Conservation (phyloP, 1,140 invertebrate genomes). For the Formica exsecta region DNA sequence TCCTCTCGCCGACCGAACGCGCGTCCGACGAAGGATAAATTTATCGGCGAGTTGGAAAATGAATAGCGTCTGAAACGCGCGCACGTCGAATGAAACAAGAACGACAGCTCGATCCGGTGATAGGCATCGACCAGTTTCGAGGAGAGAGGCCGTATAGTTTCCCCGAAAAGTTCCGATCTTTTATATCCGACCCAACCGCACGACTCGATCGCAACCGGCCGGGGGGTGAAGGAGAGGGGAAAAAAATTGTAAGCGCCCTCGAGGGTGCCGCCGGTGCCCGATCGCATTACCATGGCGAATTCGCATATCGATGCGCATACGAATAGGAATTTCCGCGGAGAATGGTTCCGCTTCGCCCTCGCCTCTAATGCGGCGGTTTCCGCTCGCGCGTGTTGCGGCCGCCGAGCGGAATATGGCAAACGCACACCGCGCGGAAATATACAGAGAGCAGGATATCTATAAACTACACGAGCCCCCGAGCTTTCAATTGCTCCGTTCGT, state of each 20-base stretch:
- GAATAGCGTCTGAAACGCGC: slow-evolving; percentile 13
- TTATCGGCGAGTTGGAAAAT: slow-evolving; percentile 49
- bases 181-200: slow-evolving; percentile 6
- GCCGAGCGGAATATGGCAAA: not conserved
- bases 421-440: slow-evolving; percentile 57
- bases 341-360: slow-evolving; percentile 14
- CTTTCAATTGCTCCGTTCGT: slow-evolving; percentile 73
- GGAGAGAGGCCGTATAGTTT: not conserved
- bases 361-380: slow-evolving; percentile 9
- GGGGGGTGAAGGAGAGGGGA: not conserved
- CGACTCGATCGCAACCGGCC: slow-evolving; percentile 7
- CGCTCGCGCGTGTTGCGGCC: slow-evolving; percentile 32
- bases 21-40: slow-evolving; percentile 40
- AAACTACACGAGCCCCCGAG: slow-evolving; percentile 55
- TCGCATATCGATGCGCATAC: slow-evolving; percentile 69
- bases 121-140: slow-evolving; percentile 34
- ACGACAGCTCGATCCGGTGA: slow-evolving; percentile 31
- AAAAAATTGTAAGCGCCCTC: slow-evolving; percentile 62
- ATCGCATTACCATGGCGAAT: slow-evolving; percentile 68
- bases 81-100: slow-evolving; percentile 53
- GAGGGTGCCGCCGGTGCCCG: slow-evolving; percentile 47
- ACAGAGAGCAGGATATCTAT: slow-evolving; percentile 56
- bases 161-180: slow-evolving; percentile 32
- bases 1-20: slow-evolving; percentile 10
- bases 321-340: slow-evolving; percentile 49